These are phyloP conservation scores for Saxidomus purpurata DNA, from an alignment of 1,140 invertebrate species.

Conservation along the genomic window DNA sequence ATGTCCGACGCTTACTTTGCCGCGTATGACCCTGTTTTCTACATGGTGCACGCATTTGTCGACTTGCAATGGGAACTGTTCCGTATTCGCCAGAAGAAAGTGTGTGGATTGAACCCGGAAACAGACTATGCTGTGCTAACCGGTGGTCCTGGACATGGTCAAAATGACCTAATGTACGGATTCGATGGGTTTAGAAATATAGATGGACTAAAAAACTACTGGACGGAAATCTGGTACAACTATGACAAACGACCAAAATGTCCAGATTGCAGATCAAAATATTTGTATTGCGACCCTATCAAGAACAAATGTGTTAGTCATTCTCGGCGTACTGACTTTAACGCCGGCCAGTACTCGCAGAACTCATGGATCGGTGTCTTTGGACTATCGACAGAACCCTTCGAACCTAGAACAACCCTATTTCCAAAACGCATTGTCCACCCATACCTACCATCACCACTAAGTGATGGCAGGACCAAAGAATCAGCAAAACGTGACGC, in stretches of 20 bases:
- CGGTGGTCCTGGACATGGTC: constrained; percentile 1
- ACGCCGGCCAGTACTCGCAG: neutral
- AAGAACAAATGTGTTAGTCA: constrained; percentile 26
- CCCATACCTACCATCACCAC: constrained; percentile 1
- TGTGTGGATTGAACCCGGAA: constrained; percentile 36
- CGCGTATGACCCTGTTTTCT: constrained; percentile 85
- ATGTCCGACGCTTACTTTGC: constrained; percentile 75
- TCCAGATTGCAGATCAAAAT: constrained; percentile 34
- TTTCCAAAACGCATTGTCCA: constrained; percentile 36
- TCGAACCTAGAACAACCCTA: constrained; percentile 14
- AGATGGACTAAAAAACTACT: constrained; percentile 25
- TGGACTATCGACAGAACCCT: neutral
- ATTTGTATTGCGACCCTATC: constrained; percentile 17
- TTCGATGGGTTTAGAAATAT: constrained; percentile 28
- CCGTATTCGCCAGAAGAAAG: constrained; percentile 35
- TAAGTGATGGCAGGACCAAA: constrained; percentile 14
- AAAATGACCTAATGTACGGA: constrained; percentile 19
- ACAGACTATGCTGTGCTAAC: constrained; percentile 29
- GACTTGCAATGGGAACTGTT: constrained; percentile 80
- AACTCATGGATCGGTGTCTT: neutral
- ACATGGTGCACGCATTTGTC: constrained; percentile 85
- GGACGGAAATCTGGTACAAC: constrained; percentile 26
- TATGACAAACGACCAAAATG: constrained; percentile 36
- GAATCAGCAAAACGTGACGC: constrained; percentile 46
- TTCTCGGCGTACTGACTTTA: constrained; percentile 48